A percentile compares a stretch with the other conserved stretches of the same genome.
Evolutionary conservation across 2,888 invertebrate genomes (phyloP).

Genomic region (Himalopsyche tibetana): DNA sequence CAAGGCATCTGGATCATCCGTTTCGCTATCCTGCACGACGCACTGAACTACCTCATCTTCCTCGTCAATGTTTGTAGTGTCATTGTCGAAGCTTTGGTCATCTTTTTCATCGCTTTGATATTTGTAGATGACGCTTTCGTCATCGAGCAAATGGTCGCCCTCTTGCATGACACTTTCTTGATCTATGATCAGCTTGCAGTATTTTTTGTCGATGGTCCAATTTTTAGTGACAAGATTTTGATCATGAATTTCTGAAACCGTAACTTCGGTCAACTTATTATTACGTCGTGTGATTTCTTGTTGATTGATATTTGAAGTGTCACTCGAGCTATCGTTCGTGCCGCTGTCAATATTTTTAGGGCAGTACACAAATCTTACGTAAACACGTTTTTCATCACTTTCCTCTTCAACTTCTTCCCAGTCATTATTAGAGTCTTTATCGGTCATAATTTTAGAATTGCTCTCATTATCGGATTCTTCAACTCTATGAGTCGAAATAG

Average conservation of each 20-base stretch:
- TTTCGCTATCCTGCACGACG: neutral
- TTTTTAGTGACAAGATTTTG: neutral
- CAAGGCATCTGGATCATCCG: neutral
- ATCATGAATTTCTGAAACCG: neutral
- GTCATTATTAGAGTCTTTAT: neutral
- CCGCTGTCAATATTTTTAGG: neutral
- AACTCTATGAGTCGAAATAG: neutral
- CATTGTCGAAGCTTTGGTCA: neutral
- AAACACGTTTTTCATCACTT: neutral
- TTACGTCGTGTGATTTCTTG: neutral
- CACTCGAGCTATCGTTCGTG: neutral
- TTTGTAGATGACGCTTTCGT: neutral
- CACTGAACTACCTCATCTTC: neutral
- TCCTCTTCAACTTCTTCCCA: neutral
- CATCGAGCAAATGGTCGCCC: neutral
- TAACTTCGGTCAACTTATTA: neutral
- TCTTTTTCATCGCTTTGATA: conserved; percentile 12
- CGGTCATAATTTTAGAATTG: neutral
- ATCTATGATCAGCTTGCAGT: neutral
- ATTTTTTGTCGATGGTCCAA: neutral
- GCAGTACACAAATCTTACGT: neutral
- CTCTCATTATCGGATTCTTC: neutral
- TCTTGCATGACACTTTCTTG: no score
- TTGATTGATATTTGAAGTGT: neutral
- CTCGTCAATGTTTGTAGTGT: no score